Conservation (phyloP, 2,113 vertebrate genomes). For the Coptodon rendalli region DNA sequence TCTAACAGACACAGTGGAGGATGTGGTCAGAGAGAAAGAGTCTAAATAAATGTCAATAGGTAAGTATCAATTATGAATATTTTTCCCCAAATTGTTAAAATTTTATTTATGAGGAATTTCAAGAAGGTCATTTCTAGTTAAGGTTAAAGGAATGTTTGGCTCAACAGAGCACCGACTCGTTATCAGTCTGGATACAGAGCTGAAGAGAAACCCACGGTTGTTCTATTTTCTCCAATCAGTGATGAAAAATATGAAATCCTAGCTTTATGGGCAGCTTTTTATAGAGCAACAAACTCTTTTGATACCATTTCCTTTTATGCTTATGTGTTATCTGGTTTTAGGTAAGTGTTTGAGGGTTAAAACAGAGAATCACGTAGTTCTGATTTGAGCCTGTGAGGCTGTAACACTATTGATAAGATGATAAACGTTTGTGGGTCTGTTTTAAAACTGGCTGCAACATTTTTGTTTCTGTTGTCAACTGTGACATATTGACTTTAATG, state of each 20-base stretch:
- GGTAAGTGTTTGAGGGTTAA: background rate
- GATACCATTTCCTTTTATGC: background rate
- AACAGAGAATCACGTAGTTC: background rate
- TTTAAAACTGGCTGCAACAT: background rate
- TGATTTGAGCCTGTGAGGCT: background rate
- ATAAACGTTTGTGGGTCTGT: background rate
- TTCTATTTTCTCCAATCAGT: background rate
- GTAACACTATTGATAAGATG: background rate
- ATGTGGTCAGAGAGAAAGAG: background rate
- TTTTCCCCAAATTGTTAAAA: background rate
- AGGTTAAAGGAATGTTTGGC: background rate
- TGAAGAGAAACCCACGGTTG: accelerated
- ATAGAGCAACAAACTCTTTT: background rate
- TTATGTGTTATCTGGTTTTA: background rate
- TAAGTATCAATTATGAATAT: background rate
- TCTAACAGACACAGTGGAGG: accelerated
- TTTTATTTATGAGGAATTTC: background rate
- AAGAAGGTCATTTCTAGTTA: background rate
- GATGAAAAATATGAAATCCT: background rate
- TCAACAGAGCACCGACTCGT: background rate
- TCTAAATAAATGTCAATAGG: background rate
- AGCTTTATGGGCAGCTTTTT: background rate
- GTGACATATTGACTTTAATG: background rate
- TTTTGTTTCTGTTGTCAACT: background rate
- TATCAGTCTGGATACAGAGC: background rate